A percentile compares a stretch with the other conserved stretches of the same genome.
Conservation (phyloP, 2,888 invertebrate genomes). For the Tipula unca region DNA sequence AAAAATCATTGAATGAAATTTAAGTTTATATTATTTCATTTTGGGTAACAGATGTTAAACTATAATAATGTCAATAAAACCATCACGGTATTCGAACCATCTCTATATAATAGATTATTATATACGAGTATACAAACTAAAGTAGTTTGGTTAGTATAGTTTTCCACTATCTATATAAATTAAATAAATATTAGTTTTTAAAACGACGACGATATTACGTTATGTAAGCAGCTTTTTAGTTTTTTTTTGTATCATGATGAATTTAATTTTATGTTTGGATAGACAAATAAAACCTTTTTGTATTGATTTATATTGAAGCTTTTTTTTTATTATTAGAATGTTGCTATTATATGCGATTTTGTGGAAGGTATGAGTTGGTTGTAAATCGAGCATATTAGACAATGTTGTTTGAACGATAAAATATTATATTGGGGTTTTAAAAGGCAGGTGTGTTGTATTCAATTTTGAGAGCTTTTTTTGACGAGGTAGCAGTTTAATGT, state of each 20-base stretch:
- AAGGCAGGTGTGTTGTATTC: background rate
- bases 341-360: background rate
- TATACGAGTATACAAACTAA: background rate
- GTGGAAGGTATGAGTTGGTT: background rate
- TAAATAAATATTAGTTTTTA: background rate
- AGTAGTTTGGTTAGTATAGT: slow-evolving; percentile 10
- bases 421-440: background rate
- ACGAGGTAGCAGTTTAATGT: background rate
- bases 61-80: background rate
- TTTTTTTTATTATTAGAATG: background rate
- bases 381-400: background rate
- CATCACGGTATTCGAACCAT: background rate
- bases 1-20: background rate
- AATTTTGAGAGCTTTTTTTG: background rate
- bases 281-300: background rate
- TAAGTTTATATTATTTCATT: background rate
- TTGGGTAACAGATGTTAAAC: background rate
- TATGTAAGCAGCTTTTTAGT: background rate
- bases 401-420: background rate
- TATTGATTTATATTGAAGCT: background rate
- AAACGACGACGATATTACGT: background rate
- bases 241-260: background rate
- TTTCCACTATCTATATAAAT: slow-evolving; percentile 1
- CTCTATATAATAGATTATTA: background rate
- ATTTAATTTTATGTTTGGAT: slow-evolving; percentile 4